Percentiles rank a stretch among this genome's conserved stretches.
These are phyloP conservation scores for Cryptomyrus ogoouensis DNA, from an alignment of 2,113 vertebrate genomes.

Conservation along the genomic window DNA sequence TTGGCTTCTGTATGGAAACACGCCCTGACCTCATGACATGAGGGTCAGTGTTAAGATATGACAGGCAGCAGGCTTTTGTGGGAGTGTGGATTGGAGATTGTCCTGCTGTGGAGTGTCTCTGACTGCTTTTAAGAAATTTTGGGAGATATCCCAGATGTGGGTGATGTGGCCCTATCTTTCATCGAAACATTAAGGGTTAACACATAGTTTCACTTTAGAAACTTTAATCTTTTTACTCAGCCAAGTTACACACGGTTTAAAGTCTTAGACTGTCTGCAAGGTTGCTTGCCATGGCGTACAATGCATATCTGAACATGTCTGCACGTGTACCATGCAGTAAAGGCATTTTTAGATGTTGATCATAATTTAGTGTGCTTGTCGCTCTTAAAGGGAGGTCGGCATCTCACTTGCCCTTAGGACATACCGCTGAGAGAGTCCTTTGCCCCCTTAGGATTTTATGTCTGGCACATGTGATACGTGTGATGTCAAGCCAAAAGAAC, in stretches of 20 bases:
- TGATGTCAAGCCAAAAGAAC: constrained; percentile 22
- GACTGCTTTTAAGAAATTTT: neutral
- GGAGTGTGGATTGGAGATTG: neutral
- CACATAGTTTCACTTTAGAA: neutral
- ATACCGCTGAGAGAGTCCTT: neutral
- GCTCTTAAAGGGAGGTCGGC: neutral
- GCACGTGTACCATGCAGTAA: neutral
- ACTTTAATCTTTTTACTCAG: constrained; percentile 4
- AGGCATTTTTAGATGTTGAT: constrained; percentile 3
- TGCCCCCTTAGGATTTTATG: neutral
- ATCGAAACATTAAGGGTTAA: neutral
- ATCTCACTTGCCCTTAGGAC: neutral
- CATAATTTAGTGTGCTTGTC: neutral
- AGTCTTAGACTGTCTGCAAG: neutral
- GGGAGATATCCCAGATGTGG: neutral
- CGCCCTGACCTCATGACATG: neutral
- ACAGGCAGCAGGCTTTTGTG: neutral
- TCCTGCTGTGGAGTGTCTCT: neutral
- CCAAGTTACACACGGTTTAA: neutral
- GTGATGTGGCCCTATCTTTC: neutral
- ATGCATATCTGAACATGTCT: constrained; percentile 9
- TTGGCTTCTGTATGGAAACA: neutral
- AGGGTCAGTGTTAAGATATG: neutral
- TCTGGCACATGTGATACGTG: neutral
- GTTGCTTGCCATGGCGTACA: neutral